Evolutionary conservation across 2,888 invertebrate genomes (phyloP), one percentile per base, ranked within the genome.

Genomic region (Apodemia mormo): DNA sequence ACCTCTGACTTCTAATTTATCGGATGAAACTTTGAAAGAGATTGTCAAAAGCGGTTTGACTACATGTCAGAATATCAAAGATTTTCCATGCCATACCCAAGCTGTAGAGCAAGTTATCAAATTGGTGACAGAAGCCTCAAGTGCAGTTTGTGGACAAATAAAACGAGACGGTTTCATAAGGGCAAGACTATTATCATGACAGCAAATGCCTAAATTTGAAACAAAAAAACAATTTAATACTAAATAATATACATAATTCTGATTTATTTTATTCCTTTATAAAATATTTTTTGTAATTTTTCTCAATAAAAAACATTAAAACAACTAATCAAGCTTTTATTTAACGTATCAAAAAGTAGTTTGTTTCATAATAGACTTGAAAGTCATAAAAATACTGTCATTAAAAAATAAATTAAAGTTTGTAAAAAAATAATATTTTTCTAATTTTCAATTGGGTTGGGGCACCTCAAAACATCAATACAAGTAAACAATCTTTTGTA

Each of bases 91-190:
- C 52, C 14, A 52, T 52, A 52, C 52, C 52, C 52, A 52, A 52
- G 52, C 52, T 1, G 52, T 52, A 52, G 52, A 52, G 52, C 14
- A 2, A 9, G 1, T 12, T 52, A 52, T 52, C 7, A 52, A 22
- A 2, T 54, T 54, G 54, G 54, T 22, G 3, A 54, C 54, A 54
- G n/a, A 54, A n/a, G 54, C 54, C n/a, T n/a, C 54, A 54, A 54
- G 54, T 22, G 54, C 54, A 54, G 54, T 54, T 54, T 54, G 54
- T 54, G 54, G 54, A n/a, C n/a, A 54, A 54, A 14, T n/a, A n/a
- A 54, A 54, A n/a, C n/a, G 54, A n/a, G 54, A 54, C 5, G 54
- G 54, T 54, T n/a, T 54, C 3, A 22, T n/a, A 54, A n/a, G 54
- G 14, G 22, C 54, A 54, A 54, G 54, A n/a, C 5, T 54, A 14